Percentiles rank a stretch among this genome's conserved stretches.
Conservation (phyloP, 1,140 invertebrate genomes). For the Bombus soroeensis region DNA sequence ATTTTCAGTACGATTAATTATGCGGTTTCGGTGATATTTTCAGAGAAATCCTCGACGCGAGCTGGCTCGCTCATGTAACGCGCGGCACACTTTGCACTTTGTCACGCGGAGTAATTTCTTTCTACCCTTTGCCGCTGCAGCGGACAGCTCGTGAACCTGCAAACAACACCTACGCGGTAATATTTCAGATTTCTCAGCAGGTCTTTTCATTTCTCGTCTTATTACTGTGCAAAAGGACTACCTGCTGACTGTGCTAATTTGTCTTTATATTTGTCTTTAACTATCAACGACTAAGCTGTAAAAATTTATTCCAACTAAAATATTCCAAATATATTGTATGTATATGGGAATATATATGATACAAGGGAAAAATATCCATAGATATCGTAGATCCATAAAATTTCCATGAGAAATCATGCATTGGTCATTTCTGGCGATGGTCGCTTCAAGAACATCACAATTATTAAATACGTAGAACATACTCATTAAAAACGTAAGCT, state of each 20-base stretch:
- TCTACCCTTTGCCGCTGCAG: constrained; percentile 3
- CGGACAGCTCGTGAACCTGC: constrained; percentile 14
- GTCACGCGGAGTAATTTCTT: constrained; percentile 21
- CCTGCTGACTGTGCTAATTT: too few relatives aligned
- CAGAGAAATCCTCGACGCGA: constrained; percentile 7
- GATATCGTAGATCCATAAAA: too few relatives aligned
- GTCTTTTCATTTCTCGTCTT: constrained; percentile 13
- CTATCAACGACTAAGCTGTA: too few relatives aligned
- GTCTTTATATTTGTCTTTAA: too few relatives aligned
- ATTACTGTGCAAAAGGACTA: too few relatives aligned
- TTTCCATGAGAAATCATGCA: too few relatives aligned
- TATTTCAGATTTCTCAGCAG: constrained; percentile 18
- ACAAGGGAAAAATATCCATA: too few relatives aligned
- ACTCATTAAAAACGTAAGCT: background rate
- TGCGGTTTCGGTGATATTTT: constrained; percentile 22
- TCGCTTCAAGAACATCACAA: too few relatives aligned
- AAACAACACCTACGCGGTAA: constrained; percentile 13
- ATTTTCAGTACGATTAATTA: constrained; percentile 35
- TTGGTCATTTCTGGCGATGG: too few relatives aligned
- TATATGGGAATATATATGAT: too few relatives aligned
- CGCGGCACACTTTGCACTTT: constrained; percentile 10
- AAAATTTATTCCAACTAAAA: too few relatives aligned
- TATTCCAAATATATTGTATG: too few relatives aligned
- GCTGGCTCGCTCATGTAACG: background rate
- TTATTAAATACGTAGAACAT: background rate